Evolutionary conservation across 2,888 invertebrate species (phyloP), one percentile per base, ranked within the genome.

Genomic region (Ectemnius cavifrons): DNA sequence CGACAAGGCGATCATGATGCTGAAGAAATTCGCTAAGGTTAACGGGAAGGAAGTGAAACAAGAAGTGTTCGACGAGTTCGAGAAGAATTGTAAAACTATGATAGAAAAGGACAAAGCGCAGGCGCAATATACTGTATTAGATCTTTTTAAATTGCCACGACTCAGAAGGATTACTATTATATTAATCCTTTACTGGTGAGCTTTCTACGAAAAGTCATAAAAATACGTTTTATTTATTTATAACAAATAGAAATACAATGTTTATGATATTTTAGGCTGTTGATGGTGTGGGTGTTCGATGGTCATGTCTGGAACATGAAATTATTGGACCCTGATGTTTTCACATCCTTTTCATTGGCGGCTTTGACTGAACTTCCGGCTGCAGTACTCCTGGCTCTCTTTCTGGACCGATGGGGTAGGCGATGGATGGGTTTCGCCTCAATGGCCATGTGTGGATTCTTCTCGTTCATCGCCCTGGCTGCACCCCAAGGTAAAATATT

Each of bases 301-400:
- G 97, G 97, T 0, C 97, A 97, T 88, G 97, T 97, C 8, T 93
- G 97, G 89, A 97, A 97, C 88, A 96, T 97, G 16, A 96, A 96
- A 0, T 95, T 96, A 0, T 91, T 97, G 47, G 96, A 96, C 0
- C 91, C 96, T 79, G 94, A 96, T 83, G 94, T 97, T 2, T 97
- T 97, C 90, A 89, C 96, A 65, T 97, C 97, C 0, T 97, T 97
- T 89, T 96, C 97, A 0, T 93, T 97, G 1, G 97, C 97, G 0
- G 94, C 95, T 0, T 94, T 95, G 13, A 96, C 97, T 0, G 97
- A 97, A 88, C 91, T 97, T 70, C 97, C 97, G 0, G 97, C 97
- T 14, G 97, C 97, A 82, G 94, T 96, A 0, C 92, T 97, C 62
- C 91, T 97, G 4, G 96, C 97, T 0, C 90, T 95, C 3, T 95